Conservation (phyloP, 1,140 invertebrate species). For the Bombus turneri region DNA sequence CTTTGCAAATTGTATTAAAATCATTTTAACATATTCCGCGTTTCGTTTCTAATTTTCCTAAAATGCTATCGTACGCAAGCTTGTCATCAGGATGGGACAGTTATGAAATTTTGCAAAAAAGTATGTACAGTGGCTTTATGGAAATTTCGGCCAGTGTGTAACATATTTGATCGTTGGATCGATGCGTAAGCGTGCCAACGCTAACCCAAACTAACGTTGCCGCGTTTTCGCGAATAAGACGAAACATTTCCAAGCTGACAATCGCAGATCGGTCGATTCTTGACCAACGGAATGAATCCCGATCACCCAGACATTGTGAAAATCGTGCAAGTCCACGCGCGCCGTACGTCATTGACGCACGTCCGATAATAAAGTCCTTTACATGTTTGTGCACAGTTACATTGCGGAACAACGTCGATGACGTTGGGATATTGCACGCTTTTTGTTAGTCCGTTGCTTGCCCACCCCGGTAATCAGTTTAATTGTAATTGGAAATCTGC, state of each 20-base stretch:
- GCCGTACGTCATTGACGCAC: slow-evolving; percentile 47
- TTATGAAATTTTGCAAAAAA: too few relatives aligned
- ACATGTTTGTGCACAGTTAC: slow-evolving; percentile 51
- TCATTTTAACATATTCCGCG: too few relatives aligned
- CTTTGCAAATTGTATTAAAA: too few relatives aligned
- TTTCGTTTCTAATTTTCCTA: too few relatives aligned
- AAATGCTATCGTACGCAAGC: too few relatives aligned
- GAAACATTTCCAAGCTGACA: background rate
- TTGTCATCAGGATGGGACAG: too few relatives aligned
- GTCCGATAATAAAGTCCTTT: slow-evolving; percentile 62
- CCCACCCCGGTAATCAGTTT: slow-evolving; percentile 63
- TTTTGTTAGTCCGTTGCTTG: slow-evolving; percentile 49
- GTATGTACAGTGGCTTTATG: too few relatives aligned
- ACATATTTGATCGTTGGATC: too few relatives aligned
- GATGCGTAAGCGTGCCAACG: too few relatives aligned
- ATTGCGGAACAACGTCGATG: slow-evolving; percentile 37
- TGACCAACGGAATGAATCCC: slow-evolving; percentile 38
- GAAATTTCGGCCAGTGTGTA: too few relatives aligned
- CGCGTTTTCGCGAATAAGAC: background rate
- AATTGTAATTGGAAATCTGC: slow-evolving; percentile 72
- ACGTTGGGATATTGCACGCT: slow-evolving; percentile 54
- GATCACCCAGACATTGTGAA: slow-evolving; percentile 46
- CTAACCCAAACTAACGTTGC: too few relatives aligned
- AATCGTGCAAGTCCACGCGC: slow-evolving; percentile 49
- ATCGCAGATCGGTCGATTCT: slow-evolving; percentile 33